A percentile compares a stretch with the other conserved stretches of the same genome.
Evolutionary conservation across 2,113 vertebrate species (phyloP).

Genomic region (Onychostoma macrolepis): DNA sequence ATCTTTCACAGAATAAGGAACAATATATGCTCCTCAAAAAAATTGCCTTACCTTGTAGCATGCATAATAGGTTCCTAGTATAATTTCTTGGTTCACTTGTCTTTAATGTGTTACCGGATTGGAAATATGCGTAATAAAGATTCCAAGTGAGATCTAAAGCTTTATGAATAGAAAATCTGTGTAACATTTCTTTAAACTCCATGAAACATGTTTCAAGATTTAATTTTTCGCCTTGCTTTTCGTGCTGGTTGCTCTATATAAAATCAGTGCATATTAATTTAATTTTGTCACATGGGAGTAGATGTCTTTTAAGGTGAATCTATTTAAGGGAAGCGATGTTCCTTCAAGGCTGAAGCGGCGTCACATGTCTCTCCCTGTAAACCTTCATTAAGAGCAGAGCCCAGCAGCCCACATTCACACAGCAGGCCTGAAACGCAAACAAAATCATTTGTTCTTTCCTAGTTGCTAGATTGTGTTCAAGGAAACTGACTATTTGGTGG

Average conservation of each 20-base stretch:
- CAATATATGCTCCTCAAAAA: neutral
- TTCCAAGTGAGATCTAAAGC: neutral
- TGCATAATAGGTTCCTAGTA: constrained; percentile 5
- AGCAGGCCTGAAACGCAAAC: constrained; percentile 38
- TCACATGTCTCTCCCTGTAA: constrained; percentile 46
- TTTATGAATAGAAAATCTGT: constrained; percentile 1
- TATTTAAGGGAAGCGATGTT: constrained; percentile 52
- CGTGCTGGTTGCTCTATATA: constrained; percentile 34
- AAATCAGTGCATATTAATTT: constrained; percentile 24
- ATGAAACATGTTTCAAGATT: neutral
- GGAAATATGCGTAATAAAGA: constrained; percentile 1
- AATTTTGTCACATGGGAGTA: constrained; percentile 43
- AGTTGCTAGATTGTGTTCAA: constrained; percentile 1
- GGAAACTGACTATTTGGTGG: neutral
- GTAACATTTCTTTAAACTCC: neutral
- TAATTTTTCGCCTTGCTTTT: neutral
- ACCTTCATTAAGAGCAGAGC: constrained; percentile 37
- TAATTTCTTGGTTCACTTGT: neutral
- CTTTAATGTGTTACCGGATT: neutral
- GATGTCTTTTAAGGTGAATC: constrained; percentile 52
- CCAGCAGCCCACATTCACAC: constrained; percentile 30
- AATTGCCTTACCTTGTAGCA: neutral
- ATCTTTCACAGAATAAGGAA: neutral
- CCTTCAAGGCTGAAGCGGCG: constrained; percentile 27
- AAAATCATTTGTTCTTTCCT: constrained; percentile 40